Conservation (phyloP, 2,113 vertebrate genomes). For the Plecotus auritus region DNA sequence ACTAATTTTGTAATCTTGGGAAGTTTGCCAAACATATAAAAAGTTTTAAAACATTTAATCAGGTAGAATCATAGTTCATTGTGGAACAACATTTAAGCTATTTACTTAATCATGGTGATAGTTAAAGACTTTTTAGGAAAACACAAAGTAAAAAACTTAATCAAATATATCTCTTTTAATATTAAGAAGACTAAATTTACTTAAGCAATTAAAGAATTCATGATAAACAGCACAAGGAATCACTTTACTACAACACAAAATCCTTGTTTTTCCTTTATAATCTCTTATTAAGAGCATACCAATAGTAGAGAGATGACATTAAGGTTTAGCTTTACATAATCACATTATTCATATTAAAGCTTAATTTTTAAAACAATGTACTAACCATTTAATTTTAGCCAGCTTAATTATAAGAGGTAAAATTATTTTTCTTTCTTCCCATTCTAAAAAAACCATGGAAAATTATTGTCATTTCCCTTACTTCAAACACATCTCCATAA, state of each 20-base stretch:
- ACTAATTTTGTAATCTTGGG: background rate
- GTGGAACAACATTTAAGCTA: background rate
- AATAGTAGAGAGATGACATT: too few species aligned
- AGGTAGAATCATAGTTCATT: background rate
- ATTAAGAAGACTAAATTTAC: background rate
- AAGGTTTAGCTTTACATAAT: background rate
- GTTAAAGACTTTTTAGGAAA: background rate
- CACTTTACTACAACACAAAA: background rate
- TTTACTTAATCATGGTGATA: background rate
- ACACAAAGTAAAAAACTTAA: background rate
- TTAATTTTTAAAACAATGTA: too few species aligned
- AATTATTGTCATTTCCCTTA: background rate
- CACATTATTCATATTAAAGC: background rate
- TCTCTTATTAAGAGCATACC: background rate
- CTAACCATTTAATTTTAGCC: too few species aligned
- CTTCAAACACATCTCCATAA: background rate
- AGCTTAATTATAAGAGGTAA: too few species aligned
- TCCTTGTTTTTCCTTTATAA: background rate
- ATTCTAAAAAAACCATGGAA: background rate
- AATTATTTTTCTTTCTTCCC: background rate
- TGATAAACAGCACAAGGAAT: background rate
- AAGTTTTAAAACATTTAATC: background rate
- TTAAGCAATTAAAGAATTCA: background rate
- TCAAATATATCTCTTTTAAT: background rate
- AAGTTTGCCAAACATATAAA: background rate